Conservation (phyloP, 2,797 vertebrate genomes). For the Hylomyscus alleni region DNA sequence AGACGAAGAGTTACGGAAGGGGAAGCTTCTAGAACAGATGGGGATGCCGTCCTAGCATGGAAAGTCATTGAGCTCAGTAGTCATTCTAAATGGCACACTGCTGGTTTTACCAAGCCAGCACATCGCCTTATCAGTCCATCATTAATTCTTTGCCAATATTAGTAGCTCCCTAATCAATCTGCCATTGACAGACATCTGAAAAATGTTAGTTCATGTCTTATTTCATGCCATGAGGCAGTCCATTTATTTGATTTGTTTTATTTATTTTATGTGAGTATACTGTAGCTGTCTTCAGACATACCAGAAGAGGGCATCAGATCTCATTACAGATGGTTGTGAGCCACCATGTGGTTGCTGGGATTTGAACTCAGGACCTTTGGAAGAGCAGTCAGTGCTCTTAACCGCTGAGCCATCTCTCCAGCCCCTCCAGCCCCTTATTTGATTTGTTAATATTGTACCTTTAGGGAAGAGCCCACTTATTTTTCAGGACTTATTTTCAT, state of each 20-base stretch:
- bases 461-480: background rate
- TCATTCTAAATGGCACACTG: background rate
- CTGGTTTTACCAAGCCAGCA: background rate
- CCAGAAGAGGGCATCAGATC: too few species aligned
- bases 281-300: too few species aligned
- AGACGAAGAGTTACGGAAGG: background rate
- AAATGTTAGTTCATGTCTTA: slow-evolving; percentile 9
- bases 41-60: background rate
- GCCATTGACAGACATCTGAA: background rate
- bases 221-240: background rate
- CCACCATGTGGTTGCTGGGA: too few species aligned
- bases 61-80: background rate
- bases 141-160: background rate
- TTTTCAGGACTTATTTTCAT: background rate
- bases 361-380: too few species aligned
- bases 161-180: background rate
- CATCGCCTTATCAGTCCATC: too few species aligned
- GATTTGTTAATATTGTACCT: background rate
- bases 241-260: background rate
- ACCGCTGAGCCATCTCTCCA: too few species aligned
- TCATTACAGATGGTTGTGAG: too few species aligned
- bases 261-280: too few species aligned
- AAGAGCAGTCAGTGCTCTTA: too few species aligned
- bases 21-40: background rate
- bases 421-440: too few species aligned